Evolutionary conservation across 2,113 vertebrate genomes (phyloP).

Genomic region (Pristiophorus japonicus): DNA sequence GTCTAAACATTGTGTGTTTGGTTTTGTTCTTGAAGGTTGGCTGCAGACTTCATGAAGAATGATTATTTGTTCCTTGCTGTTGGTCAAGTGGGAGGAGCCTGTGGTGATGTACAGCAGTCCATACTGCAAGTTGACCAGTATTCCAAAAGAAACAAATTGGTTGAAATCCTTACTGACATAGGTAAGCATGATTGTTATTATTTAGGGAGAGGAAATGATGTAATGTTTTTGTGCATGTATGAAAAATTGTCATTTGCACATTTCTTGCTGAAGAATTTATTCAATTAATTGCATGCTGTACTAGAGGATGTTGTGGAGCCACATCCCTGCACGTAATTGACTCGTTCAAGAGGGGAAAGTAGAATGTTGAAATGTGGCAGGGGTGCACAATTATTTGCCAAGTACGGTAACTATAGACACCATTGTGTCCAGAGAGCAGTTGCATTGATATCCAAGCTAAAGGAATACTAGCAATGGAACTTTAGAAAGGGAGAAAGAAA

Average conservation of each 20-base stretch:
- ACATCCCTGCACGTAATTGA: too few species aligned
- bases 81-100: conserved; percentile 81
- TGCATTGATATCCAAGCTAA: neutral
- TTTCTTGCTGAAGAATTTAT: neutral
- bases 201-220: neutral
- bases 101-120: conserved; percentile 79
- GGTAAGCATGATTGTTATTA: conserved; percentile 64
- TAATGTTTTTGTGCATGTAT: neutral
- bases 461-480: neutral
- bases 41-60: conserved; percentile 69
- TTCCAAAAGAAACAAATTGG: conserved; percentile 74
- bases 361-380: too few species aligned
- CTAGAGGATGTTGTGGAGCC: neutral
- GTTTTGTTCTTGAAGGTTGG: conserved; percentile 63
- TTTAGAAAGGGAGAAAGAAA: too few species aligned
- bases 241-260: neutral
- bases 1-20: neutral
- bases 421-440: too few species aligned
- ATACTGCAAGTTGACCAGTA: conserved; percentile 71
- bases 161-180: conserved; percentile 68
- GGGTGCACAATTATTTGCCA: too few species aligned
- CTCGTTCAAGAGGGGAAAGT: too few species aligned
- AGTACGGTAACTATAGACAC: too few species aligned
- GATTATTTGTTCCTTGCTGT: conserved; percentile 86
- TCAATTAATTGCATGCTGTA: neutral